Base-by-base conservation (phyloP, 1,140 invertebrate species). In the Pissodes strobi region DNA sequence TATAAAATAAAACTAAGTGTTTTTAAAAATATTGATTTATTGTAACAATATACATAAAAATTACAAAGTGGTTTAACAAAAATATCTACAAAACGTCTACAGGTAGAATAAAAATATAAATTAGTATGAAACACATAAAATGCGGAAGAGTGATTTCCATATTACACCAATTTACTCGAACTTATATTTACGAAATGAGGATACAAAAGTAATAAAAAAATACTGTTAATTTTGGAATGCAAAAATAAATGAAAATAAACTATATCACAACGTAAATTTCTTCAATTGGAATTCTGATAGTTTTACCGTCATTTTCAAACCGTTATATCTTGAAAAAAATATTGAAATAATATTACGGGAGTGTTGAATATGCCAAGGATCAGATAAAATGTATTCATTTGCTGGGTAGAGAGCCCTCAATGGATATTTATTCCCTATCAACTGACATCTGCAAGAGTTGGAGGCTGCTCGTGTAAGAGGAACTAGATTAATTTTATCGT, bases 61-160 rank as follows among this genome's bases (percentile, higher is more conserved):
- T 56, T 63, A 49, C 37, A 30, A 46, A 19, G n/a, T 5, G 10
- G 12, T 48, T 34, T 52, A 66, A 65, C 45, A 63, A 67, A 64
- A 63, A 66, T 63, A 67, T 66, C 19, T 65, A 65, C 63, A 66
- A n/a, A n/a, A n/a, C n/a, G n/a, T n/a, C n/a, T 46, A 62, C 13
- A 45, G 37, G 21, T 39, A 59, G 13, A 57, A 58, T 19, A 41
- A 45, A 45, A 45, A 58, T 18, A 41, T 23, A 39, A 12, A 41
- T 43, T 27, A 34, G n/a, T 17, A 53, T 46, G 5, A 34, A 30
- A 53, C 3, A 53, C 12, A 37, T 27, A 34, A 37, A 6, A 51
- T 51, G 22, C 15, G 6, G 5, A 51, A 6, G 12, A 6, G 30
- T 34, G 30, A 34, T 34, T 34, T 5, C 5, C 30, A 34, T 6